Evolutionary conservation across 2,113 vertebrate genomes (phyloP), one percentile per base, ranked within the genome.

Genomic region (Trichomycterus rosablanca): DNA sequence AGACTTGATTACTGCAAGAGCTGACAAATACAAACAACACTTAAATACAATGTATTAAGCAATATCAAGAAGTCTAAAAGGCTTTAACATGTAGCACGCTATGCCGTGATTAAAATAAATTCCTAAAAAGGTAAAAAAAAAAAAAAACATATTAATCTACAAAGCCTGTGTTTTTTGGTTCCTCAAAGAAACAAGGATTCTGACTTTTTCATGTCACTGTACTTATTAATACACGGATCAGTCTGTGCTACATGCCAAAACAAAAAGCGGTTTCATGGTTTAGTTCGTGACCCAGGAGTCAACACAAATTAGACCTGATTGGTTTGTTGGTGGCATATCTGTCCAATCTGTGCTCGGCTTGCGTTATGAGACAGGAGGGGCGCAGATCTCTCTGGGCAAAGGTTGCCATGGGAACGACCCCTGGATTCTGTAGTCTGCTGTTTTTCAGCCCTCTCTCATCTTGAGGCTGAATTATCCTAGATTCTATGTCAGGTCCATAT

Each of bases 391-490:
- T 77, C 75, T 74, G 75, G 78, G 81, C 78, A 78, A 78, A 80
- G 78, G 84, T 88, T 86, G 79, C 85, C 83, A 88, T 86, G 83
- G 84, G 71, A 87, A 88, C 82, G 74, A 80, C 79, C 79, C 75
- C 77, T 69, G 65, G 76, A 76, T 79, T 63, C 70, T 72, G 64
- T 82, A 81, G 82, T 85, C 77, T 83, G 80, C 81, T 85, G 80
- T 76, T 82, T 73, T 79, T 73, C 73, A 74, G 77, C 74, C 71
- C 72, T 79, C 76, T 39, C 75, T 84, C 78, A 79, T 82, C 83
- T 85, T 69, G 64, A 72, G 76, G 67, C 71, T 71, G 69, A 80
- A 82, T 73, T 72, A 80, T 77, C 66, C 78, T 80, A 73, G 73
- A 80, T 80, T 83, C 81, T 84, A 82, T 83, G 82, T 85, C 79